phyloP scores from a whole-genome alignment of 2,113 vertebrate species.

The Athene cunicularia region DNA sequence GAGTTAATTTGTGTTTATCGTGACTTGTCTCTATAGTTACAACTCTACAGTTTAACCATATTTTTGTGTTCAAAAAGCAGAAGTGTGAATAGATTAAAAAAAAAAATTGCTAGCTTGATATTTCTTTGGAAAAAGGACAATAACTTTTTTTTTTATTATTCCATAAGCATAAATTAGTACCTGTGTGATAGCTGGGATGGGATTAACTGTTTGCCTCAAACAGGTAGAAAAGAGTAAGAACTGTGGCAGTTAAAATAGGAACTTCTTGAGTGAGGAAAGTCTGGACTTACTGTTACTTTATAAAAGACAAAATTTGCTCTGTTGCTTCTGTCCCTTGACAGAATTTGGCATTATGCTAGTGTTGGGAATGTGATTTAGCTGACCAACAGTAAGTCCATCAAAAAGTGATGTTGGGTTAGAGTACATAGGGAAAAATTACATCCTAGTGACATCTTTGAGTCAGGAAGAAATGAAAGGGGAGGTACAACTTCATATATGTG shows the following conservation, averaged over 20 bases:
- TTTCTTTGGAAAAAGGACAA: neutral
- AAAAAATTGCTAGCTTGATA: neutral
- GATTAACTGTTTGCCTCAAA: neutral
- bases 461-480: neutral
- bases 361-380: neutral
- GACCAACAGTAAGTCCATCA: neutral
- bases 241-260: neutral
- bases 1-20: conserved; percentile 24
- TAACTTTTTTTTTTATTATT: neutral
- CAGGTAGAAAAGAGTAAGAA: neutral
- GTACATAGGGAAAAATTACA: neutral
- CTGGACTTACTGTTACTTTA: neutral
- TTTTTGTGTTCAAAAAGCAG: neutral
- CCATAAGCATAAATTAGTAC: neutral
- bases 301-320: neutral
- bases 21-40: conserved; percentile 57
- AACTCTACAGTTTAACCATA: neutral
- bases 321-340: neutral
- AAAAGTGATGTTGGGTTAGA: neutral
- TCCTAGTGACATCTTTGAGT: neutral
- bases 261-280: neutral
- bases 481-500: neutral
- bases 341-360: neutral
- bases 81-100: neutral
- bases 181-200: neutral